Percentiles rank a stretch among this genome's conserved stretches.
These are phyloP conservation scores for Panzeria rudis DNA, from an alignment of 2,888 invertebrate genomes.

Conservation along the genomic window DNA sequence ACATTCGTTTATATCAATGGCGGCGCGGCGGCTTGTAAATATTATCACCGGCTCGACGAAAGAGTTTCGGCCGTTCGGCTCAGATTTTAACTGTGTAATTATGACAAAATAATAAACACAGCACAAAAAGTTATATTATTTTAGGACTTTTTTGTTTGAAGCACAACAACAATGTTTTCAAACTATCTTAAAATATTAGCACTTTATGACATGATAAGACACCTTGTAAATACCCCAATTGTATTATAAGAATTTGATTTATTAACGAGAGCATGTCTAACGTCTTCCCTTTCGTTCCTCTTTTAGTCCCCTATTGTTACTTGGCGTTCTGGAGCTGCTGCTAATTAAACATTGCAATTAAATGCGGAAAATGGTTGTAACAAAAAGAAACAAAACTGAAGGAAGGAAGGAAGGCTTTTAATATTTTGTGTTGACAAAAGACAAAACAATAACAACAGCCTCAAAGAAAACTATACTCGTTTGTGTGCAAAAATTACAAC, in stretches of 20 bases:
- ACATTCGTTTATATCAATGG: no score
- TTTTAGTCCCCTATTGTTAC: slow-evolving; percentile 62
- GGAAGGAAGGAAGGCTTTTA: neutral
- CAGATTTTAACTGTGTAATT: no score
- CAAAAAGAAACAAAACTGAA: slow-evolving; percentile 42
- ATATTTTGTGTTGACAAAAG: slow-evolving; percentile 3
- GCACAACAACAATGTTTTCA: no score
- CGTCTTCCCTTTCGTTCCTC: neutral
- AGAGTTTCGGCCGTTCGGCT: no score
- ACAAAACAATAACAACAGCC: slow-evolving; percentile 33
- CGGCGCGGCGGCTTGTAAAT: no score
- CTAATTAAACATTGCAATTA: slow-evolving; percentile 49
- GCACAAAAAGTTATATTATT: no score
- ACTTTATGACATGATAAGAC: no score
- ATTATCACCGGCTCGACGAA: no score
- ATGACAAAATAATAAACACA: no score
- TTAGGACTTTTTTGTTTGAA: no score
- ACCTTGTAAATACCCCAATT: no score
- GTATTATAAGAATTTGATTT: neutral
- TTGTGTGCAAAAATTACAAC: slow-evolving; percentile 35
- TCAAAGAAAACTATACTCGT: slow-evolving; percentile 30
- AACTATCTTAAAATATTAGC: no score
- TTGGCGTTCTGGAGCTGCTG: slow-evolving; percentile 67
- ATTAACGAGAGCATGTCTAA: neutral
- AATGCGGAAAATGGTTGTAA: slow-evolving; percentile 64